These are phyloP conservation scores for Aurelia aurita DNA, from an alignment of 30 jellyfish, hydroid and myxozoan genomes.

Conservation along the genomic window DNA sequence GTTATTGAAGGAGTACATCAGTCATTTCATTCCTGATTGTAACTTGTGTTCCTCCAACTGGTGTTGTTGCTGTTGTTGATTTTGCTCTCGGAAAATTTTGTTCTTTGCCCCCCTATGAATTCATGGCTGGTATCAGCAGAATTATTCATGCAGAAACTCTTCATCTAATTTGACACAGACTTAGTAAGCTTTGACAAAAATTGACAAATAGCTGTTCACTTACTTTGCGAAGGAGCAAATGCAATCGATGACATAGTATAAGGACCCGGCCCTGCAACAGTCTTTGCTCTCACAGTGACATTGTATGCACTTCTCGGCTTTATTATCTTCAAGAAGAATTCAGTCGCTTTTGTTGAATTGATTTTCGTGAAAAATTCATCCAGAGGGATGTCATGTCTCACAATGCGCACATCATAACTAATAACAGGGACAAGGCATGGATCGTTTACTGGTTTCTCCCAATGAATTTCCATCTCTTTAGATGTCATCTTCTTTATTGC, in stretches of 20 bases:
- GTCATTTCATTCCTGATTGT: too few species aligned
- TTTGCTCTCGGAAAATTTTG: too few species aligned
- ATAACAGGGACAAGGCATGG: constrained; percentile 64
- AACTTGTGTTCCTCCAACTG: too few species aligned
- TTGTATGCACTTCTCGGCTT: constrained; percentile 37
- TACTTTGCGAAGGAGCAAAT: constrained; percentile 71
- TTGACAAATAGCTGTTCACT: neutral
- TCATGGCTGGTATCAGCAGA: too few species aligned
- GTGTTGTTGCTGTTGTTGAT: too few species aligned
- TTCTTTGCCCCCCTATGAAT: too few species aligned
- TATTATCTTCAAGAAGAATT: neutral
- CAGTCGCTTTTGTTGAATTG: constrained; percentile 15
- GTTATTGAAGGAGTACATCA: too few species aligned
- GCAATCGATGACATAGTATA: constrained; percentile 72
- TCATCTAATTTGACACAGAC: too few species aligned
- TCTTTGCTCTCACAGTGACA: constrained; percentile 81
- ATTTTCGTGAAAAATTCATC: neutral
- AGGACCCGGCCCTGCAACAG: constrained; percentile 92
- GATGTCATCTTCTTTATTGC: constrained; percentile 23
- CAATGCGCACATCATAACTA: constrained; percentile 73
- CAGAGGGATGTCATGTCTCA: constrained; percentile 33
- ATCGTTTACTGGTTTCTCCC: constrained; percentile 79
- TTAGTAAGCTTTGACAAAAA: neutral
- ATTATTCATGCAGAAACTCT: too few species aligned
- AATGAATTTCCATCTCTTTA: constrained; percentile 53